Conservation (phyloP, 2,888 invertebrate genomes). For the Cerastis leucographa region DNA sequence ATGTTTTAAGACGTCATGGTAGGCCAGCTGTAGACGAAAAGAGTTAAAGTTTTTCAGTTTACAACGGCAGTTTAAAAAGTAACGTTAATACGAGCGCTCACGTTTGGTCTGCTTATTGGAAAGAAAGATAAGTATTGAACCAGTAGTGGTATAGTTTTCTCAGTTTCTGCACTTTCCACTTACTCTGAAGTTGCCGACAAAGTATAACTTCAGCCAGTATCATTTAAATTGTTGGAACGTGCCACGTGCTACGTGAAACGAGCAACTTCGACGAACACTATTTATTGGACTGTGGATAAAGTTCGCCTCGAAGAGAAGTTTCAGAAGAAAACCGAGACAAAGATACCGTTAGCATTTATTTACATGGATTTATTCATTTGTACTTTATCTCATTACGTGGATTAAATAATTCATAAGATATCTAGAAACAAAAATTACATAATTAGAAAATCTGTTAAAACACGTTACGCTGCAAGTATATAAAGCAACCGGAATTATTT, state of each 20-base stretch:
- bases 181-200: slow-evolving; percentile 6
- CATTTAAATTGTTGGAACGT: slow-evolving; percentile 23
- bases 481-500: background rate
- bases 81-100: too few relatives aligned
- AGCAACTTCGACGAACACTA: slow-evolving; percentile 28
- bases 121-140: background rate
- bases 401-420: background rate
- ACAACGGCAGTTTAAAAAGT: too few relatives aligned
- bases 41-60: too few relatives aligned
- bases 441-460: background rate
- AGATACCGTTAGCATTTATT: background rate
- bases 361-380: background rate
- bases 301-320: slow-evolving; percentile 12
- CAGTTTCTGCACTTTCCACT: slow-evolving; percentile 22
- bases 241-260: slow-evolving; percentile 27
- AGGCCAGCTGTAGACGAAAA: too few relatives aligned
- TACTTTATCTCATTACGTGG: background rate
- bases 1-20: too few relatives aligned
- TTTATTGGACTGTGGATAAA: slow-evolving; percentile 37
- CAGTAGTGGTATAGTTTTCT: background rate
- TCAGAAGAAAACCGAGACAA: slow-evolving; percentile 17
- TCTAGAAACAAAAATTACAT: background rate
- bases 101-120: slow-evolving; percentile 1
- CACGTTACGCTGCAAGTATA: background rate
- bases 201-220: slow-evolving; percentile 7